Evolutionary conservation across 2,797 vertebrate species (phyloP).

Genomic region (Champsocephalus gunnari): DNA sequence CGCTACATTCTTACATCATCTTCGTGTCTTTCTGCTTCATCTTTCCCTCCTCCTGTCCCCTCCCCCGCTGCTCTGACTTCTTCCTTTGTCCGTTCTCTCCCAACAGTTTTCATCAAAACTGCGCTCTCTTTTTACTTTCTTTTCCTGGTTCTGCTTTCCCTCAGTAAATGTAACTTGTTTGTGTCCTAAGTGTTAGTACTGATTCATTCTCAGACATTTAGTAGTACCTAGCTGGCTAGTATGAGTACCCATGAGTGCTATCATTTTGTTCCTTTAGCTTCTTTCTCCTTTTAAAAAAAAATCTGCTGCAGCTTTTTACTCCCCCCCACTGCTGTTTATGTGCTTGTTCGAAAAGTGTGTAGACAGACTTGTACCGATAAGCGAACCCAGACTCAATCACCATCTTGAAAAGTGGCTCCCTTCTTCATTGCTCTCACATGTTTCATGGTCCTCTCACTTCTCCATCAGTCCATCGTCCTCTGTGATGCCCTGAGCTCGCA

Average conservation of each 20-base stretch:
- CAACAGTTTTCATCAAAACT: slow-evolving; percentile 29
- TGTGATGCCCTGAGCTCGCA: slow-evolving; percentile 93
- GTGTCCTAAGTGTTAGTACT: slow-evolving; percentile 58
- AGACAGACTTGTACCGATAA: slow-evolving; percentile 9
- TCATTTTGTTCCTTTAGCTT: not conserved
- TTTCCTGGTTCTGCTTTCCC: slow-evolving; percentile 24
- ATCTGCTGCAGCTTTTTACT: slow-evolving; percentile 34
- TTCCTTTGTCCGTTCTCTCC: slow-evolving; percentile 51
- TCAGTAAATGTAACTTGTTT: slow-evolving; percentile 69
- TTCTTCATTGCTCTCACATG: not conserved
- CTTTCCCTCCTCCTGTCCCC: slow-evolving; percentile 7
- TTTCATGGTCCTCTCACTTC: slow-evolving; percentile 56
- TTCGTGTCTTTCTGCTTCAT: slow-evolving; percentile 42
- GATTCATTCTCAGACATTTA: slow-evolving; percentile 47
- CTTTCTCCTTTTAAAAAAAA: not conserved
- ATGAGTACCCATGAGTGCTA: slow-evolving; percentile 18
- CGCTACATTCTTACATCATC: slow-evolving; percentile 69
- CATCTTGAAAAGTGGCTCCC: slow-evolving; percentile 36
- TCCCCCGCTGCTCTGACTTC: slow-evolving; percentile 28
- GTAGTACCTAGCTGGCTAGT: slow-evolving; percentile 56
- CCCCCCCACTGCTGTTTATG: not conserved
- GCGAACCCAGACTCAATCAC: slow-evolving; percentile 10
- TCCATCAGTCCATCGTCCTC: slow-evolving; percentile 81
- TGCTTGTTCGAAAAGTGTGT: slow-evolving; percentile 11
- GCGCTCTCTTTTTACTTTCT: slow-evolving; percentile 35